Base-by-base conservation (phyloP, 2,113 vertebrate species). In the Recurvirostra avosetta region DNA sequence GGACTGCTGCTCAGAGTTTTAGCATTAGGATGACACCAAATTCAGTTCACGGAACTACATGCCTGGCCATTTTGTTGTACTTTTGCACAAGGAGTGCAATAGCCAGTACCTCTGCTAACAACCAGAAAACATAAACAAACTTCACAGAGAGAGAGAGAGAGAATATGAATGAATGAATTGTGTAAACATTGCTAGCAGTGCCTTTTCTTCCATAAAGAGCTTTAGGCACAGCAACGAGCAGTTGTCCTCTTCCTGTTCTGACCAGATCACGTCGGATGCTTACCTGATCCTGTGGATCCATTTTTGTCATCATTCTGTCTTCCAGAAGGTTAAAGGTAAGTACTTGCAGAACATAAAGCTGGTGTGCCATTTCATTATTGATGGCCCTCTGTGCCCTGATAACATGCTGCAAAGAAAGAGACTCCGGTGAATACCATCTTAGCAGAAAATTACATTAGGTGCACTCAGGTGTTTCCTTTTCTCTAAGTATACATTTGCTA, bases 221-320 rank as follows among this genome's bases (percentile, higher is more conserved):
- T 83, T 61, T 14, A 68, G 22, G n/a, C 32, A 75, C 21, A 85
- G 30, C 72, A 58, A 1, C 4, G 16, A 78, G 43, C 29, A 72
- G 15, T 1, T 53, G 12, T 8, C n/a, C 22, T 70, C 34, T 61
- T 91, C 38, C 45, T 63, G 20, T 23, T 85, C 41, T 11, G 15
- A 65, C 8, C 18, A 66, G 22, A 76, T 47, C 27, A 25, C 4
- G 4, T 4, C 5, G 65, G 75, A 26, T 22, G 6, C 94, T 97
- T 85, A 99, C 99, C 98, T 99, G 99, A 96, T 99, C 99, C 97
- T 99, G 99, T 47, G 99, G 99, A 96, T 99, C 99, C 99, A 99
- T 99, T 98, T 99, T 99, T 90, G 99, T 99, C 99, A 99, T 99
- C 99, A 99, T 99, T 89, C 99, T 98, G 96, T 99, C 99, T 97